Base-by-base conservation (phyloP, 2,113 vertebrate genomes). In the Sapajus apella region DNA sequence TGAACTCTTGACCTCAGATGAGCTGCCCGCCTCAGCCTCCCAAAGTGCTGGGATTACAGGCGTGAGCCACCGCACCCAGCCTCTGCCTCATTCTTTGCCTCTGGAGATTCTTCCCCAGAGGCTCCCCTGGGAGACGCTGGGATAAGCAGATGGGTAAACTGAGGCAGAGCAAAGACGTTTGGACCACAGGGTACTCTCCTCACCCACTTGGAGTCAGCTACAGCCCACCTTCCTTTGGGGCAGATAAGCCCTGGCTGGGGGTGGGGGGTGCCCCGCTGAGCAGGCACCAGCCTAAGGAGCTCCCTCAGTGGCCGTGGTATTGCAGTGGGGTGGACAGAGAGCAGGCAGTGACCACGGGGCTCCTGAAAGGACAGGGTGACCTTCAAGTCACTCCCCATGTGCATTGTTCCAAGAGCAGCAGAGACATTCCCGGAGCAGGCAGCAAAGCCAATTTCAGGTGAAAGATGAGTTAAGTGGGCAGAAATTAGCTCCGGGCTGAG, bases 381-480 rank as follows among this genome's bases (percentile, higher is more conserved):
- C 64, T 56, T 73, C 2, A 0, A 8, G 47, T 45, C 70, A 56
- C 64, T 3, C 13, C 40, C 37, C 68, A 17, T 2, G 2, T 35
- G 66, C 3, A 0, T 70, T 58, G 5, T 43, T 50, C 4, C 4
- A 76, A 47, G 37, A 86, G 47, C 68, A 93, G 47, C 50, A 32
- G 16, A 43, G 77, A 77, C 40, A 8, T 21, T 91, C 82, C 32
- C 56, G 50, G 68, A 89, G 79, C 79, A 8, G 12, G 83, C 23
- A 2, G 58, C 47, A 27, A 89, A 85, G 72, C 73, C 84, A 56
- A 14, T 68, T 76, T 86, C 2, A 0, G 23, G 50, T 47, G 64
- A 75, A 55, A 70, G 72, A 58, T 84, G 82, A 87, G 25, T 86
- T 85, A 85, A 87, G 43, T n/a, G 50, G 68, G 56, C 90, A 96